Evolutionary conservation across 2,888 invertebrate genomes (phyloP).

Genomic region (Thymelicus sylvestris): DNA sequence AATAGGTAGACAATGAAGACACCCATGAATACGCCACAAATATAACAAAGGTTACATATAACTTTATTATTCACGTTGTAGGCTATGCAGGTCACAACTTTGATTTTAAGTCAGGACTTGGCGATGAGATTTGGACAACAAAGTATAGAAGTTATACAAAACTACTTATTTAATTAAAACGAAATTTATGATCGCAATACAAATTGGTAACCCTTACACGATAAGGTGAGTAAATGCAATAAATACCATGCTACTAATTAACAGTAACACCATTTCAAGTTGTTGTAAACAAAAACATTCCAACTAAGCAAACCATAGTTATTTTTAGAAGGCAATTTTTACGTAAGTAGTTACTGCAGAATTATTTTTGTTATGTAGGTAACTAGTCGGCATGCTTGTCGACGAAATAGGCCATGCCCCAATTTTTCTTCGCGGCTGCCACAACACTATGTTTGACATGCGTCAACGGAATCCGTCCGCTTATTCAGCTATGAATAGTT

Average conservation of each 20-base stretch:
- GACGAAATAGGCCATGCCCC: slow-evolving; percentile 32
- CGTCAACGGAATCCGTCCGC: slow-evolving; percentile 34
- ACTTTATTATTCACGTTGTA: too few relatives aligned
- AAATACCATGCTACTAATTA: background rate
- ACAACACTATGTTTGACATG: slow-evolving; percentile 30
- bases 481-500: slow-evolving; percentile 34
- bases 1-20: too few relatives aligned
- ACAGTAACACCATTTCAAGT: slow-evolving; percentile 1
- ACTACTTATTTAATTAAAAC: too few relatives aligned
- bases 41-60: too few relatives aligned
- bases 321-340: slow-evolving; percentile 9
- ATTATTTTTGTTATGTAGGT: slow-evolving; percentile 29
- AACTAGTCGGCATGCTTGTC: slow-evolving; percentile 27
- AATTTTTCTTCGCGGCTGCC: slow-evolving; percentile 31
- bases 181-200: too few relatives aligned
- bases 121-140: too few relatives aligned
- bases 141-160: too few relatives aligned
- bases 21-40: too few relatives aligned
- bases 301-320: background rate
- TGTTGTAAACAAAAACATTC: slow-evolving; percentile 2
- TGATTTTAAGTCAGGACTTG: too few relatives aligned
- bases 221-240: background rate
- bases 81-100: too few relatives aligned
- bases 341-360: slow-evolving; percentile 16
- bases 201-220: too few relatives aligned